Percentiles rank a stretch among this genome's conserved stretches.
phyloP scores from a whole-genome alignment of 2,113 vertebrate genomes.

The Balaeniceps rex region DNA sequence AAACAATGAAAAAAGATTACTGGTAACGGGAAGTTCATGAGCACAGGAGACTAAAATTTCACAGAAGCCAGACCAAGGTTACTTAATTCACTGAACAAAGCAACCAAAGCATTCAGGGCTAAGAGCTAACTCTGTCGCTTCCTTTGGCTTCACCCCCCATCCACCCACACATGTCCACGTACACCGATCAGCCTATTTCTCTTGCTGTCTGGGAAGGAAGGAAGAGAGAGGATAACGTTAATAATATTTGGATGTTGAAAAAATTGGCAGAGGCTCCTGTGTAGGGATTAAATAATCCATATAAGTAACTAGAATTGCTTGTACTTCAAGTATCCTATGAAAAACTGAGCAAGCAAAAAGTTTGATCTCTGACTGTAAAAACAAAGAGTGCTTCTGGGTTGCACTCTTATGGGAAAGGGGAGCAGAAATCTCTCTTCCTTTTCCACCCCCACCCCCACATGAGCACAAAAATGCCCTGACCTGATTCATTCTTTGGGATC shows the following conservation, averaged over 20 bases:
- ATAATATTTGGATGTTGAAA: constrained; percentile 18
- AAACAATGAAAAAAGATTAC: constrained; percentile 4
- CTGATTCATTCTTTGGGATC: background rate
- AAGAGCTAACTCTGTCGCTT: background rate
- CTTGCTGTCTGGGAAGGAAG: background rate
- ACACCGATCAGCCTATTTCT: constrained; percentile 17
- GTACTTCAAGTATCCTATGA: background rate
- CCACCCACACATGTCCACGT: background rate
- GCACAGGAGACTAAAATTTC: background rate
- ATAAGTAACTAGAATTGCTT: background rate
- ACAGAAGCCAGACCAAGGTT: background rate
- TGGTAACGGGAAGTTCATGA: background rate
- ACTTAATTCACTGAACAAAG: constrained; percentile 4
- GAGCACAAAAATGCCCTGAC: constrained; percentile 20
- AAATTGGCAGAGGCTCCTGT: background rate
- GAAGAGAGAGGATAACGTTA: background rate
- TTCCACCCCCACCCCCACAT: background rate
- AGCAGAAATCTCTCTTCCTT: background rate
- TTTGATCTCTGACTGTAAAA: constrained; percentile 27
- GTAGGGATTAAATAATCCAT: background rate
- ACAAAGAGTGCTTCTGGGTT: background rate
- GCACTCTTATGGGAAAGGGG: background rate
- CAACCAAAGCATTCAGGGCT: background rate
- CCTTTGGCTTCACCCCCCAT: constrained; percentile 20
- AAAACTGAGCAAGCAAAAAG: background rate